Evolutionary conservation across 2,113 vertebrate genomes (phyloP).

Genomic region (Elachura formosa): DNA sequence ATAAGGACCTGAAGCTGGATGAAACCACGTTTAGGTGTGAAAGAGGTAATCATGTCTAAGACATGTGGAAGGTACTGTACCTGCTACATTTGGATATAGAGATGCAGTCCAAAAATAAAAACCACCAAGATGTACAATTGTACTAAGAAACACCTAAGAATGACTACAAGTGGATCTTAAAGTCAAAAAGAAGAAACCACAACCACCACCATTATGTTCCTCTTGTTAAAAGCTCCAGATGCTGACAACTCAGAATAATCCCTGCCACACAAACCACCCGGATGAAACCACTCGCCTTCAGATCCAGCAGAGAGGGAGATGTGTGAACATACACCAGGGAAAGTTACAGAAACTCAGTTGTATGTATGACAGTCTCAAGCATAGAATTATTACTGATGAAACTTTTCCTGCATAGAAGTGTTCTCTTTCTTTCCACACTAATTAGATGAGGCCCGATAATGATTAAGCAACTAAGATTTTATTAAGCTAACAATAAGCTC

Average conservation of each 20-base stretch:
- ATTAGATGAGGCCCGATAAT: neutral
- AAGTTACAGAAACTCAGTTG: neutral
- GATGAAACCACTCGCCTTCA: neutral
- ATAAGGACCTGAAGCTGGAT: neutral
- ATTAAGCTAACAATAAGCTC: neutral
- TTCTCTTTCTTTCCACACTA: neutral
- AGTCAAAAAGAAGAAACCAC: neutral
- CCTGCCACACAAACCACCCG: too few relatives aligned
- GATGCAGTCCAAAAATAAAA: neutral
- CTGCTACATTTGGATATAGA: neutral
- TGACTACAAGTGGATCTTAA: neutral
- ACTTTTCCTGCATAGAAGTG: neutral
- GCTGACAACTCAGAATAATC: rapidly evolving
- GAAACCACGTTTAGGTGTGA: neutral
- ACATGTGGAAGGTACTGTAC: rapidly evolving
- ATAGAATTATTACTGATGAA: neutral
- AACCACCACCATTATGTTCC: neutral
- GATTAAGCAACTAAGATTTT: neutral
- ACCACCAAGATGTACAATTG: rapidly evolving
- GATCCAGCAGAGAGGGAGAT: rapidly evolving
- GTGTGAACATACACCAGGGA: rapidly evolving
- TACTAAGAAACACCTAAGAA: rapidly evolving
- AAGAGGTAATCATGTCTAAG: neutral
- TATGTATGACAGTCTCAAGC: neutral
- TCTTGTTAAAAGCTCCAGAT: neutral